Evolutionary conservation across 1,140 invertebrate genomes (phyloP).

Genomic region (Lasioglossum baleicum): DNA sequence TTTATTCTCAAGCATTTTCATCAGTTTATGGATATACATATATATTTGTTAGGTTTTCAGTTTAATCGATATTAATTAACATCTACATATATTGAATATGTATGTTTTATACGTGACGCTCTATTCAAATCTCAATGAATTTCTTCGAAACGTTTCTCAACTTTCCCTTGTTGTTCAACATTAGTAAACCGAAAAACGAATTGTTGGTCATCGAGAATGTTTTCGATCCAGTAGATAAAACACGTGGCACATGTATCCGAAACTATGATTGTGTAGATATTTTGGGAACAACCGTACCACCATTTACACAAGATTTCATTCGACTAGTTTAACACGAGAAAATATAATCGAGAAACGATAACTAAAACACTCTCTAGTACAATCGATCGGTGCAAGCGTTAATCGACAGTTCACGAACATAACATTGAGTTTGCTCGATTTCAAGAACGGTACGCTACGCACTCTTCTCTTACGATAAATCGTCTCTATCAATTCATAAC

Average conservation of each 20-base stretch:
- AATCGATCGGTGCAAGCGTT: too few species aligned
- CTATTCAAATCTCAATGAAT: neutral
- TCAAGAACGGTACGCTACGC: neutral
- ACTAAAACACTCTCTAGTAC: too few species aligned
- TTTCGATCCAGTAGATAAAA: neutral
- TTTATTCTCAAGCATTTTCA: neutral
- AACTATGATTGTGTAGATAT: neutral
- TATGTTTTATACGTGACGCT: neutral
- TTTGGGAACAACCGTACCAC: too few species aligned
- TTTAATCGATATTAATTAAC: neutral
- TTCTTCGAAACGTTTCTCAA: neutral
- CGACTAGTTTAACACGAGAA: too few species aligned
- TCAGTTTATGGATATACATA: neutral
- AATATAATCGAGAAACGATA: neutral
- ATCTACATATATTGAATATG: neutral
- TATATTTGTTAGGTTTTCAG: neutral
- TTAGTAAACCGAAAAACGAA: neutral
- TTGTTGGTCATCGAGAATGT: neutral
- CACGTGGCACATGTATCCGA: too few species aligned
- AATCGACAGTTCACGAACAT: too few species aligned
- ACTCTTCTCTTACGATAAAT: neutral
- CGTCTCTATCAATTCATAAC: slow-evolving; percentile 10
- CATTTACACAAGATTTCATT: too few species aligned
- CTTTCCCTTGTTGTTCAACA: neutral
- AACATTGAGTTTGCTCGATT: neutral